Evolutionary conservation across 2,113 vertebrate species (phyloP).

Genomic region (Toxotes chatareus): DNA sequence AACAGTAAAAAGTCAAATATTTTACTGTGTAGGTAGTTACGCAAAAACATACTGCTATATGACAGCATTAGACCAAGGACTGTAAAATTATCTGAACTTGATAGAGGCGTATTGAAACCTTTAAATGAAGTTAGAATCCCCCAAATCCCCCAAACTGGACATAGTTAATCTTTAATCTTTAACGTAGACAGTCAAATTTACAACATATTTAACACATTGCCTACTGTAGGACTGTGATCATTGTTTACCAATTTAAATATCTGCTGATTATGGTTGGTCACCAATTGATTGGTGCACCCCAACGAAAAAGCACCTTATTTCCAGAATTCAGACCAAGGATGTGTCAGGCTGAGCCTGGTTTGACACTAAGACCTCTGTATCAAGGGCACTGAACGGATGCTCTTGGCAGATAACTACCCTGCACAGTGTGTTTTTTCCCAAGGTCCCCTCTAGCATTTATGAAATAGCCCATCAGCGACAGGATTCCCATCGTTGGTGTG

Average conservation of each 20-base stretch:
- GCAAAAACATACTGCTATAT: neutral
- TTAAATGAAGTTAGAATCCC: neutral
- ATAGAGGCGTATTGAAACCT: neutral
- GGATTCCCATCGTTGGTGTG: slow-evolving; percentile 18
- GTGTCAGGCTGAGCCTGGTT: neutral
- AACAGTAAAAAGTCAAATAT: neutral
- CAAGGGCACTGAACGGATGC: slow-evolving; percentile 24
- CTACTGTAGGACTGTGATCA: neutral
- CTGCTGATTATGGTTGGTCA: neutral
- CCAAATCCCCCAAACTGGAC: neutral
- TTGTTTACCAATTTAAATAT: slow-evolving; percentile 14
- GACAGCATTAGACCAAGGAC: neutral
- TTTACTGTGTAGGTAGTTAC: neutral
- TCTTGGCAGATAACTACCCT: neutral
- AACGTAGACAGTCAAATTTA: neutral
- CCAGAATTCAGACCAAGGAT: neutral
- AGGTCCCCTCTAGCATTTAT: neutral
- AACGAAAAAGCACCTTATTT: slow-evolving; percentile 41
- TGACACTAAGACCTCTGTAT: neutral
- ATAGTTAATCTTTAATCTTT: neutral
- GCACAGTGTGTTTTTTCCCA: neutral
- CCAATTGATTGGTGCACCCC: neutral
- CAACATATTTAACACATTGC: neutral
- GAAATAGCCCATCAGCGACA: slow-evolving; percentile 17
- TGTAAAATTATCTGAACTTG: neutral